These are phyloP conservation scores for Chiropotes sagulatus DNA, from an alignment of 2,797 vertebrate species.

Conservation along the genomic window DNA sequence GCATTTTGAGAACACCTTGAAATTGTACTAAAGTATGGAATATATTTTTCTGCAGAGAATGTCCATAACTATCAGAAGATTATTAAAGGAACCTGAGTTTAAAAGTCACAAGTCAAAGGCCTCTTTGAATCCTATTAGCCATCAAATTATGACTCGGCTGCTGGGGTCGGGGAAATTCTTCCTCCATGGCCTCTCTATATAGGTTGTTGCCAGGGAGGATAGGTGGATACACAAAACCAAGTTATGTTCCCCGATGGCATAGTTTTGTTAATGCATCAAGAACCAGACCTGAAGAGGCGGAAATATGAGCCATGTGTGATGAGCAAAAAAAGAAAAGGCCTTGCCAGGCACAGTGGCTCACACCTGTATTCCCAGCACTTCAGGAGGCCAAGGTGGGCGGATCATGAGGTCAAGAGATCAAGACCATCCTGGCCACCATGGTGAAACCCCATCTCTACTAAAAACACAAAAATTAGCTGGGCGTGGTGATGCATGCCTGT, in stretches of 20 bases:
- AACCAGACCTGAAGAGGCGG: not conserved
- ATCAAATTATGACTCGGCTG: not conserved
- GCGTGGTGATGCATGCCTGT: too few species aligned
- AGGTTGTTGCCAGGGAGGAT: not conserved
- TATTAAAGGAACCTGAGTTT: not conserved
- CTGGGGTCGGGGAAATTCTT: not conserved
- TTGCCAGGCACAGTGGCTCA: not conserved
- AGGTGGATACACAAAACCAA: constrained; percentile 6
- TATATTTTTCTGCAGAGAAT: not conserved
- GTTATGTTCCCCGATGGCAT: not conserved
- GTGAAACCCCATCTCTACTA: too few species aligned
- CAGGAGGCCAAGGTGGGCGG: too few species aligned
- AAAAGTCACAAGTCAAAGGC: constrained; percentile 1
- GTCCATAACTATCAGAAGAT: not conserved
- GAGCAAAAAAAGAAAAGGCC: not conserved
- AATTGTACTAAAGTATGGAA: not conserved
- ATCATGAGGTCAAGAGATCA: too few species aligned
- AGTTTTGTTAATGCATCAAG: not conserved
- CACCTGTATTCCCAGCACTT: too few species aligned
- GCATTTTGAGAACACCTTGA: not conserved
- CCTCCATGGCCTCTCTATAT: not conserved
- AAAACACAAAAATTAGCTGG: too few species aligned
- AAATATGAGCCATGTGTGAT: not conserved
- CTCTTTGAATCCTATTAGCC: constrained; percentile 2
- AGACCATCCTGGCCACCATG: too few species aligned